Evolutionary conservation across 2,888 invertebrate genomes (phyloP), one percentile per base, ranked within the genome.

Genomic region (Lochmaea crataegi): DNA sequence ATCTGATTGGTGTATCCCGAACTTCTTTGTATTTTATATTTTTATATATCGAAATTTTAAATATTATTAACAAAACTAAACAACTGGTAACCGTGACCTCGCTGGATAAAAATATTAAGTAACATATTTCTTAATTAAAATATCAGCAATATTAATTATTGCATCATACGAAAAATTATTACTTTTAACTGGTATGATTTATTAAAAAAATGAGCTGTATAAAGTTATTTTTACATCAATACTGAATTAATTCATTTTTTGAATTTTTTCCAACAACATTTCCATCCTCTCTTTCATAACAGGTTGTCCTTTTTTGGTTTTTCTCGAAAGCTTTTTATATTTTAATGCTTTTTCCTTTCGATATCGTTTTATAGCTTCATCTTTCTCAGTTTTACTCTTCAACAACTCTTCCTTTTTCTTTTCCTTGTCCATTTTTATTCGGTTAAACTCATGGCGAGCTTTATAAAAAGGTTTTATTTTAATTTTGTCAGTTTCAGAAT

Each of bases 211-310:
- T 9, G 14, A 45, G 12, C 45, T n/a, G 6, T 12, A 48, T 48
- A 48, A 38, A 38, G 7, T 38, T 38, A 38, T 38, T 38, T 38
- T 38, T 7, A 38, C 32, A 38, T 38, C 9, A 57, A 32, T 58
- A 32, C 26, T 63, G 5, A 66, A 38, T 41, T 38, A 26, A 57
- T 16, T 68, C 58, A 72, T 78, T 67, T 82, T 82, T 85, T 94
- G 91, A 79, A 96, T 94, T 86, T 94, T 92, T 82, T 94, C 93
- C 16, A 95, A 86, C 68, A 96, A 87, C 82, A 94, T 84, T 86
- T 96, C 92, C 83, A 96, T 88, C 79, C 95, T 89, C 68, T 92
- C 93, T 73, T 92, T 94, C 95, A 96, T 96, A 2, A 95, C 87
- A 0, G 96, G 96, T 83, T 96, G 96, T 0, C 96, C 96, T 81